Evolutionary conservation across 2,113 vertebrate genomes (phyloP).

Genomic region (Spea bombifrons): DNA sequence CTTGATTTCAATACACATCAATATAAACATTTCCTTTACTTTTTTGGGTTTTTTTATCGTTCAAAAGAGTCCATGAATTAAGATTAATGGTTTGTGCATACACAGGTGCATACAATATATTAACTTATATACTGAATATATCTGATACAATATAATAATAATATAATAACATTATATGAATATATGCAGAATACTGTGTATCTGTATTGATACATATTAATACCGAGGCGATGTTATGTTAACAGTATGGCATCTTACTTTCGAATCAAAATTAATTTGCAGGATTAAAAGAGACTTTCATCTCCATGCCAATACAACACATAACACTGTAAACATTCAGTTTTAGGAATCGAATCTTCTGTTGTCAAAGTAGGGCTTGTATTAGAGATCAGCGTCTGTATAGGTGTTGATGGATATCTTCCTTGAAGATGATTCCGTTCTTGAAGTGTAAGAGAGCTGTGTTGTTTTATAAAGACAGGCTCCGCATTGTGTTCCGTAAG

Average conservation of each 20-base stretch:
- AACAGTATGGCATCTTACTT: not conserved
- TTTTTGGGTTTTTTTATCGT: no score
- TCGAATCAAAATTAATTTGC: not conserved
- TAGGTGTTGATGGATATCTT: conserved; percentile 26
- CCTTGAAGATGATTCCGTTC: conserved; percentile 18
- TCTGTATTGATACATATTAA: no score
- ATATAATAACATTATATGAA: not conserved
- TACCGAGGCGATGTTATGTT: no score
- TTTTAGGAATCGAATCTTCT: conserved; percentile 25
- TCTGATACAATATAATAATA: not conserved
- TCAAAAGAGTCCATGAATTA: no score
- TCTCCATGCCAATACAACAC: conserved; percentile 2
- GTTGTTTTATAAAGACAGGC: conserved; percentile 2
- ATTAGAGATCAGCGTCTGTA: conserved; percentile 6
- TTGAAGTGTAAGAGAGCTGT: not conserved
- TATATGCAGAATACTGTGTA: not conserved
- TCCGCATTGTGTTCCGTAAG: conserved; percentile 10
- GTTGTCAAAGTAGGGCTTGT: conserved; percentile 18
- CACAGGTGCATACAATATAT: no score
- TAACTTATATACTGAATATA: no score
- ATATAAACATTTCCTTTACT: no score
- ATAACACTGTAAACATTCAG: conserved; percentile 22
- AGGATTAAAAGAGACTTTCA: conserved; percentile 18
- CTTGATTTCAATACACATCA: no score
- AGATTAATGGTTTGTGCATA: no score